Evolutionary conservation across 2,888 invertebrate species (phyloP).

Genomic region (Crioceris asparagi): DNA sequence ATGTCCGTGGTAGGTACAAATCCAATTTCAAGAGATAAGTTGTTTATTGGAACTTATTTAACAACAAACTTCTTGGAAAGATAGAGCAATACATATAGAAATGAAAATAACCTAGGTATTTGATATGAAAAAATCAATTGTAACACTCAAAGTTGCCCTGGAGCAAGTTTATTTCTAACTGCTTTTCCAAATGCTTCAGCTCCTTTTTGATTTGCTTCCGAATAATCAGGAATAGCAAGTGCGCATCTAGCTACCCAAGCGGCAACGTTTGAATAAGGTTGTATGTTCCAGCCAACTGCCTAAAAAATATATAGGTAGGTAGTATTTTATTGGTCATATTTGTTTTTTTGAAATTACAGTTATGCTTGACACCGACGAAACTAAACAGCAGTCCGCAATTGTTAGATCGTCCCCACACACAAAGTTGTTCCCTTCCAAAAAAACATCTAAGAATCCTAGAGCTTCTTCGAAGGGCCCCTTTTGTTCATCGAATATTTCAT

Average conservation of each 20-base stretch:
- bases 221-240: slow-evolving; percentile 44
- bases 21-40: too few relatives aligned
- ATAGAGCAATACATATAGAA: too few relatives aligned
- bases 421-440: slow-evolving; percentile 47
- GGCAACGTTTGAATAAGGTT: slow-evolving; percentile 45
- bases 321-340: too few relatives aligned
- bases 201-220: slow-evolving; percentile 47
- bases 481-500: slow-evolving; percentile 42
- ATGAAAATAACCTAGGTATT: too few relatives aligned
- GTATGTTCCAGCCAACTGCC: slow-evolving; percentile 50
- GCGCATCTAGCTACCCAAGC: slow-evolving; percentile 50
- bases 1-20: too few relatives aligned
- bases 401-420: slow-evolving; percentile 51
- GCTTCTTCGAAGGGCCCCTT: slow-evolving; percentile 47
- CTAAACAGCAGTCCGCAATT: slow-evolving; percentile 52
- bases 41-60: too few relatives aligned
- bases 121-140: too few relatives aligned
- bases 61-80: too few relatives aligned
- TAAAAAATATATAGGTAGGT: slow-evolving; percentile 33
- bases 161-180: slow-evolving; percentile 43
- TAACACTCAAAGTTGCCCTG: slow-evolving; percentile 33
- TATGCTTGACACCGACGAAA: slow-evolving; percentile 46
- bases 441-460: slow-evolving; percentile 48
- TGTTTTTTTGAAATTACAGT: too few relatives aligned
- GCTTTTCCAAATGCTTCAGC: slow-evolving; percentile 47